These are phyloP conservation scores for Myiagra hebetior DNA, from an alignment of 2,113 vertebrate species.

Conservation along the genomic window DNA sequence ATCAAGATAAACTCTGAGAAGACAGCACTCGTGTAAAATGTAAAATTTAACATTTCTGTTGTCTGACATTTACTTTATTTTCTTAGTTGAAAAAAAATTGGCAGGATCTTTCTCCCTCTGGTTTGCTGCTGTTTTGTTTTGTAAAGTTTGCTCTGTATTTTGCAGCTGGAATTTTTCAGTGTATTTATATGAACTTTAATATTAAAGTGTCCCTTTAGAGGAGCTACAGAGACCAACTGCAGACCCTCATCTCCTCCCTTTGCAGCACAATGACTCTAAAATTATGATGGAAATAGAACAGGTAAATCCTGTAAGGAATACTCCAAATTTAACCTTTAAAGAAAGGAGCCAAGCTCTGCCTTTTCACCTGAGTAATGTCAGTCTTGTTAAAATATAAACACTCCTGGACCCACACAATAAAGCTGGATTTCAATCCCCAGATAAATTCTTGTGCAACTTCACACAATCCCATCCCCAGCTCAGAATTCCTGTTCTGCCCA, in stretches of 20 bases:
- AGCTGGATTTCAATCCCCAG: neutral
- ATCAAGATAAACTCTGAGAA: neutral
- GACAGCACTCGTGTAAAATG: neutral
- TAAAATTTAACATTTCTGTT: neutral
- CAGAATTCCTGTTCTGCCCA: neutral
- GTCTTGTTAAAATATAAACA: neutral
- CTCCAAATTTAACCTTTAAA: neutral
- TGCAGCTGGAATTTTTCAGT: neutral
- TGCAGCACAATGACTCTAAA: neutral
- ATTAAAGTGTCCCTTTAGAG: neutral
- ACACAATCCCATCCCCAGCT: neutral
- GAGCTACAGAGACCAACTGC: neutral
- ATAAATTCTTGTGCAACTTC: neutral
- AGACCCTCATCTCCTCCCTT: neutral
- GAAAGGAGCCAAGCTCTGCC: neutral
- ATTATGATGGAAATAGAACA: neutral
- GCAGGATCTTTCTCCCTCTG: neutral
- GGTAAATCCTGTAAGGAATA: neutral
- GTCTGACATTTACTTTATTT: neutral
- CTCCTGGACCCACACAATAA: neutral
- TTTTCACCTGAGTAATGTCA: neutral
- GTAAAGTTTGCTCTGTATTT: neutral
- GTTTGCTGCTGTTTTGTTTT: neutral
- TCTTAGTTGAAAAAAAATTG: neutral
- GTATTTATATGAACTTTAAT: neutral